These are phyloP conservation scores for Morbakka virulenta DNA, from an alignment of 30 jellyfish, hydroid and myxozoan species.

Conservation along the genomic window DNA sequence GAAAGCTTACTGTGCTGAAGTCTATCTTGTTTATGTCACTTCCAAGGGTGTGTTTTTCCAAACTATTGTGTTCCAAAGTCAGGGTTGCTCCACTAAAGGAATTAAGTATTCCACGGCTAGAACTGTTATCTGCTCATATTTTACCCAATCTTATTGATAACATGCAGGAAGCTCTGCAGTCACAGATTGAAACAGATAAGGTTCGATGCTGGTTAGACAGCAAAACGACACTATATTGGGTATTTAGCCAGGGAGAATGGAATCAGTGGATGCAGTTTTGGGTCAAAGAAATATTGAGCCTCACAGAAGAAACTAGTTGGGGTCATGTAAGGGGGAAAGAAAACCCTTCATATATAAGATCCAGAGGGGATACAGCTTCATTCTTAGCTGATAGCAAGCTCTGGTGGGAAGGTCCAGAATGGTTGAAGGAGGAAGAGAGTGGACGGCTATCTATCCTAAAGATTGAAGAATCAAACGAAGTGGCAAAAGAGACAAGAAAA, in stretches of 20 bases:
- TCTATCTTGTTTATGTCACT: too few relatives aligned
- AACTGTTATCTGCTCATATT: constrained; percentile 33
- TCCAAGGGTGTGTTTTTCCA: constrained; percentile 16
- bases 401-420: constrained; percentile 50
- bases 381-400: neutral
- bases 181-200: constrained; percentile 1
- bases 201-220: too few relatives aligned
- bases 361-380: constrained; percentile 12
- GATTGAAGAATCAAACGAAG: neutral
- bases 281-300: constrained; percentile 17
- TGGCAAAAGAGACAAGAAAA: constrained; percentile 18
- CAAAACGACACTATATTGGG: too few relatives aligned
- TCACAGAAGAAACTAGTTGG: constrained; percentile 24
- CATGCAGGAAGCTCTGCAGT: constrained; percentile 5
- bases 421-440: constrained; percentile 15
- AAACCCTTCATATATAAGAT: constrained; percentile 51
- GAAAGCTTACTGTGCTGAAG: too few relatives aligned
- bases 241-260: constrained; percentile 32
- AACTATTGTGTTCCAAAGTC: constrained; percentile 24
- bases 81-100: constrained; percentile 48
- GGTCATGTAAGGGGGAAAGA: constrained; percentile 10
- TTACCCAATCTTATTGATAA: constrained; percentile 8
- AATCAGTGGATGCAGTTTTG: constrained; percentile 21
- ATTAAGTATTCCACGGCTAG: constrained; percentile 22
- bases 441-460: constrained; percentile 22